A percentile compares a stretch with the other conserved stretches of the same genome.
Conservation (phyloP, 2,888 invertebrate species). For the Scaptomyza tumidula region DNA sequence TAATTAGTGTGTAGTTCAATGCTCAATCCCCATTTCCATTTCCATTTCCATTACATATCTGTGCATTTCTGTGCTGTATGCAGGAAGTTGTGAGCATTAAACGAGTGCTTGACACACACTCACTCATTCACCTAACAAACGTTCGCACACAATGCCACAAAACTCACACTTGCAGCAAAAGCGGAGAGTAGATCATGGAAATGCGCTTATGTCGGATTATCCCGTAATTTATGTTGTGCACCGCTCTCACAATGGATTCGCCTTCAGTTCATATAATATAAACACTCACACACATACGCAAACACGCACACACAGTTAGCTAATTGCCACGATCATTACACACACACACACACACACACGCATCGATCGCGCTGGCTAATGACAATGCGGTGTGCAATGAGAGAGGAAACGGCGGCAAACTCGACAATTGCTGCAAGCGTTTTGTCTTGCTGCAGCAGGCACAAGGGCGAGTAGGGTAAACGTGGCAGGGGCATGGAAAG, state of each 20-base stretch:
- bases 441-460: slow-evolving; percentile 45
- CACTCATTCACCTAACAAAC: slow-evolving; percentile 10
- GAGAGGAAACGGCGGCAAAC: slow-evolving; percentile 66
- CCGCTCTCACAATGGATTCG: slow-evolving; percentile 69
- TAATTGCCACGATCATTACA: slow-evolving; percentile 77
- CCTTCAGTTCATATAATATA: slow-evolving; percentile 40
- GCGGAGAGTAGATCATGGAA: slow-evolving; percentile 74
- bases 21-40: slow-evolving; percentile 19
- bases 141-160: slow-evolving; percentile 22
- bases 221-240: slow-evolving; percentile 81
- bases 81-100: slow-evolving; percentile 77
- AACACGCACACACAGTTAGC: slow-evolving; percentile 39
- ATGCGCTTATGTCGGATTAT: slow-evolving; percentile 82
- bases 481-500: slow-evolving; percentile 21
- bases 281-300: slow-evolving; percentile 31
- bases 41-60: slow-evolving; percentile 21
- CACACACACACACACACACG: slow-evolving; percentile 26
- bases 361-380: slow-evolving; percentile 58
- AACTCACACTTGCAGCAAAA: slow-evolving; percentile 26
- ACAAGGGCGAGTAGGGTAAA: slow-evolving; percentile 3
- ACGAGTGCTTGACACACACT: slow-evolving; percentile 49
- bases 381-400: slow-evolving; percentile 61
- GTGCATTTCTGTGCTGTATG: slow-evolving; percentile 18
- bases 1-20: slow-evolving; percentile 53
- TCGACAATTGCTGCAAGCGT: slow-evolving; percentile 58